Evolutionary conservation across 2,888 invertebrate species (phyloP), one percentile per base, ranked within the genome.

Genomic region (Parthenolecanium corni): DNA sequence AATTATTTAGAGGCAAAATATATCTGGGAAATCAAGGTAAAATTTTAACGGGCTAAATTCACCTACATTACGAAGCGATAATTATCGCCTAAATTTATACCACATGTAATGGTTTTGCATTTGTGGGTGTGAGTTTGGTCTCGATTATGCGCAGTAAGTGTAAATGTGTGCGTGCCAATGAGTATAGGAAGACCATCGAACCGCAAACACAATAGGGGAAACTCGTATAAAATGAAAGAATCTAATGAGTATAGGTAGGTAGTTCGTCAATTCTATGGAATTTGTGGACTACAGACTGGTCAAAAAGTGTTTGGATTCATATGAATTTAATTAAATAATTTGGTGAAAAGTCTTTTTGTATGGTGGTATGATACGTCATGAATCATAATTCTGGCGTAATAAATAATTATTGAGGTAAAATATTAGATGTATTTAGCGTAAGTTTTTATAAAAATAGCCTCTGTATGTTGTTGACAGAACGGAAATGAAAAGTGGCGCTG

Each of bases 21-120:
- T 52, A 25, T 52, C 52, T 61, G 61, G 61, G 61, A 61, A 61
- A 61, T 61, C 61, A 61, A 61, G 51, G 61, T 61, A 61, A 61
- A 31, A 38, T 31, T 61, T 40, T 12, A 49, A 49, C 49, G 40
- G 49, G 20, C 49, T 49, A 20, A 61, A 61, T 49, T 61, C 61
- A 61, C 61, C 61, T 61, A 61, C 61, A 61, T 61, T 61, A 49
- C 61, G 61, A 61, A 61, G 61, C 51, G 61, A 61, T 61, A 61
- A 61, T 61, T 61, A 61, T 61, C 61, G 51, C 61, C 47, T 49
- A 61, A 61, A 61, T 61, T 61, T 61, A 61, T 14, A 49, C 20
- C 31, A 9, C 9, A 31, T 31, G 9, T 6, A 31, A 31, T 31
- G 9, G 31, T 31, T 31, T 31, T 31, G 9, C 31, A 31, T 4